Evolutionary conservation across 2,888 invertebrate genomes (phyloP), one percentile per base, ranked within the genome.

Genomic region (Trichopoda pennipes): DNA sequence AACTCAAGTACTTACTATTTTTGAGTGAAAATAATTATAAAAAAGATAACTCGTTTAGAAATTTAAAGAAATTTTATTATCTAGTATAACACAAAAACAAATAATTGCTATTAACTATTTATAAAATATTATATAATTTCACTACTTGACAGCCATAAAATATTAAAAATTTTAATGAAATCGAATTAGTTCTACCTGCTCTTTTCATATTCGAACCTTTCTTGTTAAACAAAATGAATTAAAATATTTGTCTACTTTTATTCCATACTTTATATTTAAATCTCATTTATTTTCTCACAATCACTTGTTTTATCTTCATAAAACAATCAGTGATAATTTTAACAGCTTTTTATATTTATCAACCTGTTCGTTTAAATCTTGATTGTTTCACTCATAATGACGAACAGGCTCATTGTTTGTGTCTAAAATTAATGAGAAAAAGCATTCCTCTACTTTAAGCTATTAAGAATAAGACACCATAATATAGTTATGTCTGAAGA

Each of bases 291-390:
- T 61, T 79, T 79, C 73, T 56, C 68, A 77, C 56, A 68, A 56
- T 70, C 70, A 70, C 78, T 78, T 74, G 73, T 56, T 53, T 64
- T 79, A 79, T 82, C 81, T 75, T 38, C 12, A 17, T 10, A 35
- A 42, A 66, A 66, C 44, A 56, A 82, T 82, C 81, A 78, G 78
- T 82, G 75, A 82, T 78, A 72, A 82, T 75, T 72, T 82, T 79
- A 82, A 72, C 81, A 79, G 78, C 81, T 79, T 32, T 70, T 75
- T 70, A 75, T 60, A 70, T 23, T 61, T 72, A 78, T 72, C 78
- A 82, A 82, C 81, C 81, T 82, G 81, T 82, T 79, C 61, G 70
- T 56, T 72, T 61, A 69, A 79, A 60, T 64, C 56, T 77, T 81
- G 42, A 56, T 64, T 58, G 47, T 32, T 64, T 53, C 56, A 47